Conservation (phyloP, 2,888 invertebrate genomes). For the Bembecia ichneumoniformis region DNA sequence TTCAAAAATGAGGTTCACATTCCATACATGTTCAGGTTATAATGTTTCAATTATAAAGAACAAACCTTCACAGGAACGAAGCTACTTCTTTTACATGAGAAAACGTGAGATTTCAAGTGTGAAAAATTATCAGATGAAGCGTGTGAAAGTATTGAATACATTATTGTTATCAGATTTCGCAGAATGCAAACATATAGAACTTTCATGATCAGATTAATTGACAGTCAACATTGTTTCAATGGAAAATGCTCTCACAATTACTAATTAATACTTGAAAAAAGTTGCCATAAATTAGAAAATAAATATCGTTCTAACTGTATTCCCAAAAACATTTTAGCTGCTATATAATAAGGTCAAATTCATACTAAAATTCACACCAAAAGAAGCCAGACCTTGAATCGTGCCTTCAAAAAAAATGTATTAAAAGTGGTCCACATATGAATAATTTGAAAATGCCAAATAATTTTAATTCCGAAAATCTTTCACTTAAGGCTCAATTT, state of each 20-base stretch:
- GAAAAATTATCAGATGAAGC: background rate
- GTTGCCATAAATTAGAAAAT: too few relatives aligned
- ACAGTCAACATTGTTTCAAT: background rate
- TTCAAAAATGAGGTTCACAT: too few relatives aligned
- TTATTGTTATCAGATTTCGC: background rate
- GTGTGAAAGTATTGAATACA: background rate
- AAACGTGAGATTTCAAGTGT: background rate
- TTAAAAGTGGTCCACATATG: conserved; percentile 28
- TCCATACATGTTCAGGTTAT: too few relatives aligned
- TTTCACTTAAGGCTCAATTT: conserved; percentile 29
- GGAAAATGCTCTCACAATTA: background rate
- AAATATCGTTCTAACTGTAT: too few relatives aligned
- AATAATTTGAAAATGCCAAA: conserved; percentile 16
- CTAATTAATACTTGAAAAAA: background rate
- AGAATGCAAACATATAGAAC: background rate
- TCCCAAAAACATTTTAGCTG: too few relatives aligned
- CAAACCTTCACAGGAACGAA: too few relatives aligned
- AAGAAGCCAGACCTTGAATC: background rate
- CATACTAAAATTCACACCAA: background rate
- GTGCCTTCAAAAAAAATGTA: conserved; percentile 32
- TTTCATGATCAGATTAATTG: background rate
- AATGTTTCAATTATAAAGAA: too few relatives aligned
- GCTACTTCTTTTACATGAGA: background rate
- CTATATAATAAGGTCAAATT: too few relatives aligned
- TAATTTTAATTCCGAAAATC: conserved; percentile 19